These are phyloP conservation scores for Neodon shergylaensis DNA, from an alignment of 2,113 vertebrate species.

Conservation along the genomic window DNA sequence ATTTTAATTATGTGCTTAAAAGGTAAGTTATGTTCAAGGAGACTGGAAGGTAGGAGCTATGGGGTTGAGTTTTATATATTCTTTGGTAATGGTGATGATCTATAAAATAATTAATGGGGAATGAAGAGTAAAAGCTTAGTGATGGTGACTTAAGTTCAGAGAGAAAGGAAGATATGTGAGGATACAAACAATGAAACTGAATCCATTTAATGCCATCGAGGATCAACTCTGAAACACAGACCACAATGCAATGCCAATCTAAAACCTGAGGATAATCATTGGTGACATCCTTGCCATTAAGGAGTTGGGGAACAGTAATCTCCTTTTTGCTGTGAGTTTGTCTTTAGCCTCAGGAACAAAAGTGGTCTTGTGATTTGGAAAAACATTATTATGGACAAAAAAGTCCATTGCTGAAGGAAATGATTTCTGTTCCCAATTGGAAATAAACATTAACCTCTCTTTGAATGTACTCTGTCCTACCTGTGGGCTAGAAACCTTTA, in stretches of 20 bases:
- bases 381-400: neutral
- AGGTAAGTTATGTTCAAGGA: neutral
- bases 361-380: neutral
- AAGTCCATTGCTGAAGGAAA: neutral
- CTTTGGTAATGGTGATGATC: neutral
- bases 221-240: neutral
- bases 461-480: neutral
- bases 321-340: neutral
- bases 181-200: neutral
- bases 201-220: neutral
- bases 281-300: neutral
- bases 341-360: neutral
- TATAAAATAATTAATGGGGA: neutral
- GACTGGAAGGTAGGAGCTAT: neutral
- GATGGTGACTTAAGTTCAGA: neutral
- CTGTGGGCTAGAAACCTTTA: neutral
- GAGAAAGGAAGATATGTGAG: neutral
- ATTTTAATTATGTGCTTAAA: slow-evolving; percentile 32
- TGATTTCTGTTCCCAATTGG: neutral
- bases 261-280: neutral
- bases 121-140: neutral
- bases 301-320: too few relatives aligned
- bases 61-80: neutral
- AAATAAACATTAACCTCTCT: neutral
- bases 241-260: neutral